These are phyloP conservation scores for Ahaetulla prasina DNA, from an alignment of 2,113 vertebrate genomes.

Conservation along the genomic window DNA sequence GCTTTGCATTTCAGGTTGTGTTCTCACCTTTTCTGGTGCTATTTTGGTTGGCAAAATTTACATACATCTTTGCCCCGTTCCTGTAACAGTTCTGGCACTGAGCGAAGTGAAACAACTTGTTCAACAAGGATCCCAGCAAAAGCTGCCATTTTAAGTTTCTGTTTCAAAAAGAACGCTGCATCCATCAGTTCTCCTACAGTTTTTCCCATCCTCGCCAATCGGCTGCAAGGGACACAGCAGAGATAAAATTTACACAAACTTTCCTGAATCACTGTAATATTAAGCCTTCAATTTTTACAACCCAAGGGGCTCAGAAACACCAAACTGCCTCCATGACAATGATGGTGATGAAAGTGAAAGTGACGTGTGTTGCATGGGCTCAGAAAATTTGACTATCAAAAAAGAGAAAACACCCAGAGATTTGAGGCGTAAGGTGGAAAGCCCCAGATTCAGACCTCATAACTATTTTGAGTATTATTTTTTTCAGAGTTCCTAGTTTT, in stretches of 20 bases:
- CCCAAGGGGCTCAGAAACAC: neutral
- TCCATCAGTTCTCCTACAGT: neutral
- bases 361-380: neutral
- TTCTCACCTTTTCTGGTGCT: neutral
- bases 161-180: neutral
- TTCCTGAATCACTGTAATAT: neutral
- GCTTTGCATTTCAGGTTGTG: neutral
- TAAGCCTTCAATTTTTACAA: neutral
- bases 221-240: neutral
- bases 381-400: neutral
- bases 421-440: neutral
- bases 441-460: neutral
- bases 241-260: neutral
- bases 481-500: neutral
- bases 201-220: neutral
- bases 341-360: neutral
- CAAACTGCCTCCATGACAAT: neutral
- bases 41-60: neutral
- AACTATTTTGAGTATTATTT: neutral
- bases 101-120: neutral
- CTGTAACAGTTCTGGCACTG: neutral
- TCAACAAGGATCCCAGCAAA: neutral
- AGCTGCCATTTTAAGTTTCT: neutral
- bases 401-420: neutral
- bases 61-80: neutral